Evolutionary conservation across 2,888 invertebrate genomes (phyloP), one percentile per base, ranked within the genome.

Genomic region (Polyploca ridens): DNA sequence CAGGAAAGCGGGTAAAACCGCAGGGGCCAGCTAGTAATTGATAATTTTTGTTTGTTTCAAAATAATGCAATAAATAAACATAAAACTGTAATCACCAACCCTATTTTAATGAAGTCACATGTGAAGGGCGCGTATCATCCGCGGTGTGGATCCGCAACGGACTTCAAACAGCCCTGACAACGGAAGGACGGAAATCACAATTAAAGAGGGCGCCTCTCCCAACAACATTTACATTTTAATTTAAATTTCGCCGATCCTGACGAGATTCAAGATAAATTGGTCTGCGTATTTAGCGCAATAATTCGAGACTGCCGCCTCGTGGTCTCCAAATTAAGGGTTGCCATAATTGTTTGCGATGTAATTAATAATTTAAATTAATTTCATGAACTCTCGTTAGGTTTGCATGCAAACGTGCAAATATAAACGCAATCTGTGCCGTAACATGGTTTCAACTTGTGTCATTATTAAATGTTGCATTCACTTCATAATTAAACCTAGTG

Each of bases 161-260:
- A 78, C 54, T 54, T 19, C 54, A 79, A 82, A 74, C 78, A 82
- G 78, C 79, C 74, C 72, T 79, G 79, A 77, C 77, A 87, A 86
- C 86, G 88, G 83, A 78, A 84, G 82, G 87, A 82, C 86, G 86
- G 81, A 76, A 83, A 83, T 87, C 83, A 87, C 90, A 93, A 93
- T 93, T 91, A 93, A 88, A 89, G 85, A 86, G 88, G 85, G 86
- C 83, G 77, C 79, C 83, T 85, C 77, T 78, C 83, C 86, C 83
- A 78, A 87, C 90, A 90, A 89, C 90, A 93, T 93, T 93, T 93
- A 92, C 93, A 94, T 94, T 93, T 93, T 88, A 92, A 93, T 93
- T 92, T 90, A 90, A 93, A 93, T 91, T 90, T 90, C 87, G 77
- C 84, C 87, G 87, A 89, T 89, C 89, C 89, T 90, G 90, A 89